Conservation (phyloP, 2,888 invertebrate genomes). For the Gymnocheta viridis region DNA sequence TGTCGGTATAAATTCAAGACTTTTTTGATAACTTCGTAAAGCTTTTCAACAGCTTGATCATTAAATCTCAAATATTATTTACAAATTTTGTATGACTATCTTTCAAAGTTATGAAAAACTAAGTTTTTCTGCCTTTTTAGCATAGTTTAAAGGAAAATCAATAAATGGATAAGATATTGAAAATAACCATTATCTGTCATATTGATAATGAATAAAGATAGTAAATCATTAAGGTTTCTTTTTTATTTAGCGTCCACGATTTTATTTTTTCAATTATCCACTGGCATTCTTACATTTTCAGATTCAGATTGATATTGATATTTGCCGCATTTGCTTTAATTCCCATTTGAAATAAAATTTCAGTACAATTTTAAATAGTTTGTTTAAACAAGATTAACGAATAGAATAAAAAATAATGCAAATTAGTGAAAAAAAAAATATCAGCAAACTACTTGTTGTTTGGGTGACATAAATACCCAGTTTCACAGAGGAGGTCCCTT, state of each 20-base stretch:
- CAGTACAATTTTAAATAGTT: not conserved
- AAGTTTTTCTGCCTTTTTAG: not conserved
- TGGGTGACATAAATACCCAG: conserved; percentile 1
- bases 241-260: not conserved
- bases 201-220: not conserved
- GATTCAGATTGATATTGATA: no score
- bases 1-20: no score
- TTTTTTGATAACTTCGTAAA: no score
- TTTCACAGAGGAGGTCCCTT: conserved; percentile 9
- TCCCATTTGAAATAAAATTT: conserved; percentile 1
- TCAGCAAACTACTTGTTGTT: conserved; percentile 8
- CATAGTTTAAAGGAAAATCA: not conserved
- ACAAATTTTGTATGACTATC: no score
- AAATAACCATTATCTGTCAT: not conserved
- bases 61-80: no score
- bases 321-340: not conserved
- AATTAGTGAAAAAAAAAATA: not conserved
- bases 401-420: not conserved
- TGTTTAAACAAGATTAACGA: conserved; percentile 29
- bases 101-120: no score
- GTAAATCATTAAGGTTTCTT: not conserved
- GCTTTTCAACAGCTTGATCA: no score
- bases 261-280: not conserved
- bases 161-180: conserved; percentile 1
- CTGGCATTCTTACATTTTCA: not conserved